Evolutionary conservation across 1,140 invertebrate genomes (phyloP).

Genomic region (Drosophila truncata): DNA sequence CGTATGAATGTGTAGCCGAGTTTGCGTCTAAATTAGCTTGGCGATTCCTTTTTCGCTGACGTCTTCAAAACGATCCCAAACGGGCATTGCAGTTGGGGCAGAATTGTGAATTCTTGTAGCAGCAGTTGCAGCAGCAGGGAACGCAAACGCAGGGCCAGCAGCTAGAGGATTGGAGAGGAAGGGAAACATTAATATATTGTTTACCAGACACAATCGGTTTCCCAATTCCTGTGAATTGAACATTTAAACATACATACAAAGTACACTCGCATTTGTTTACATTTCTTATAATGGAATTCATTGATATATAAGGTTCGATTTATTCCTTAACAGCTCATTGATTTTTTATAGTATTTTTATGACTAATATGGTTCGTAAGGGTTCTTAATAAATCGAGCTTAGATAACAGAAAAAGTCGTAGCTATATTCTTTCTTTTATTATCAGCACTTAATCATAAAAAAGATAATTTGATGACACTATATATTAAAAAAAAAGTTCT

Average conservation of each 20-base stretch:
- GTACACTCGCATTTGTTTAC: neutral
- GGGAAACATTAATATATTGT: neutral
- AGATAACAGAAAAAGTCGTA: neutral
- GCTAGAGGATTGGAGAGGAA: conserved; percentile 42
- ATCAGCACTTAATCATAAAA: neutral
- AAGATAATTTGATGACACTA: neutral
- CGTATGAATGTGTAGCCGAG: conserved; percentile 1
- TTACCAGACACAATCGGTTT: conserved; percentile 1
- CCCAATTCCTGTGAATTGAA: neutral
- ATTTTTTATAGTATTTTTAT: neutral
- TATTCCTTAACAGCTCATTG: neutral
- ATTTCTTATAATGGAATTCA: neutral
- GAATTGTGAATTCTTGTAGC: conserved; percentile 88
- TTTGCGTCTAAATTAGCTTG: neutral
- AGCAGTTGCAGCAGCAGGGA: conserved; percentile 89
- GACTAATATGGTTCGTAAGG: neutral
- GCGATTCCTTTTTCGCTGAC: conserved; percentile 2
- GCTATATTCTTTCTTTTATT: neutral
- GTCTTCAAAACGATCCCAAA: conserved; percentile 85
- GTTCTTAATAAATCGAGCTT: no score
- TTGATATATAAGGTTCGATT: neutral
- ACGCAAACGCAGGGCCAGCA: conserved; percentile 87
- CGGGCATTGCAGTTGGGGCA: conserved; percentile 88
- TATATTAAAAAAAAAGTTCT: neutral
- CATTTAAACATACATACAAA: neutral